phyloP scores from a whole-genome alignment of 2,797 vertebrate genomes.

The Xerus rutilus region DNA sequence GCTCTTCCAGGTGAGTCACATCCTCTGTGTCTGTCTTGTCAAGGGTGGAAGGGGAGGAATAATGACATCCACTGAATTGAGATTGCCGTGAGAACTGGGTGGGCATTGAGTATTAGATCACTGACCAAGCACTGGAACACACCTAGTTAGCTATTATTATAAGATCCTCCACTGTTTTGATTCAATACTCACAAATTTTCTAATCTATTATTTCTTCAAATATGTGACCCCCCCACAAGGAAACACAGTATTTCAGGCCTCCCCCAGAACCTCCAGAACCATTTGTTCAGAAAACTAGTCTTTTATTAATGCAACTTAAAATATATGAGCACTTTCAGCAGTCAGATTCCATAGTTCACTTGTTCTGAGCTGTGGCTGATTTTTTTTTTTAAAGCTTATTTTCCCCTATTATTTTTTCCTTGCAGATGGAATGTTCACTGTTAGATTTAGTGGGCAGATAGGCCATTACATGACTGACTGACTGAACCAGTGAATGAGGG shows the following conservation, averaged over 20 bases:
- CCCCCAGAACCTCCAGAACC: neutral
- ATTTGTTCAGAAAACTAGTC: neutral
- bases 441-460: neutral
- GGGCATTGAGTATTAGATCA: neutral
- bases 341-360: neutral
- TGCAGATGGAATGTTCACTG: neutral
- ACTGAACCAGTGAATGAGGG: constrained; percentile 34
- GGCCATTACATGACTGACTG: neutral
- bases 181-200: neutral
- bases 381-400: neutral
- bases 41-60: neutral
- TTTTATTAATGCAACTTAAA: constrained; percentile 7
- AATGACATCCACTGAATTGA: neutral
- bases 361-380: neutral
- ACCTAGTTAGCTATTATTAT: neutral
- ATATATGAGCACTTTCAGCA: neutral
- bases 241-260: neutral
- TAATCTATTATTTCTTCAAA: neutral
- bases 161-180: neutral
- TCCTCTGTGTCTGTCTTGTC: neutral
- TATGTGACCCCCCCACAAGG: neutral
- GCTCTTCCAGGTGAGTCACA: neutral
- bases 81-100: neutral
- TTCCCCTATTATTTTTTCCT: neutral
- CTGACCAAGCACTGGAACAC: neutral